phyloP scores from a whole-genome alignment of 1,140 invertebrate genomes.

The Vanessa atalanta region DNA sequence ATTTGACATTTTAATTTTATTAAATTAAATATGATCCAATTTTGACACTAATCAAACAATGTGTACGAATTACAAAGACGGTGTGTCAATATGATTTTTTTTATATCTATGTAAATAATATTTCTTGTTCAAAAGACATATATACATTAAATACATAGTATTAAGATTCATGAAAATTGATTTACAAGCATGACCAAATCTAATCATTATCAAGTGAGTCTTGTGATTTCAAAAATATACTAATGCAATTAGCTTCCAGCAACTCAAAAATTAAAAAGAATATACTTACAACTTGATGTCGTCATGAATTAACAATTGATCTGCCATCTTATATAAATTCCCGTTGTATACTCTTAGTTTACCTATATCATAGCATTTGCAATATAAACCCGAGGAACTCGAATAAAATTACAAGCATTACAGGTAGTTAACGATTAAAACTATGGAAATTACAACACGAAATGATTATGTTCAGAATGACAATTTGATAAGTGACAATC shows the following conservation, averaged over 20 bases:
- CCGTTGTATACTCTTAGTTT: slow-evolving; percentile 26
- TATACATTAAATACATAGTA: too few relatives aligned
- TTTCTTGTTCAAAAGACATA: too few relatives aligned
- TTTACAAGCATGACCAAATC: neutral
- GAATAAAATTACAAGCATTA: slow-evolving; percentile 21
- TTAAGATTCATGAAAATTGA: neutral
- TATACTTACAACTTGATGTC: slow-evolving; percentile 73
- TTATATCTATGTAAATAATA: too few relatives aligned
- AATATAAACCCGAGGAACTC: slow-evolving; percentile 12
- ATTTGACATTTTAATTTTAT: too few relatives aligned
- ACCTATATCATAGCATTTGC: slow-evolving; percentile 45
- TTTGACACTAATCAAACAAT: too few relatives aligned
- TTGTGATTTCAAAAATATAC: neutral
- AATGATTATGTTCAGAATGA: slow-evolving; percentile 7
- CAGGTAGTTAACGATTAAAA: slow-evolving; percentile 16
- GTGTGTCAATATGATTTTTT: too few relatives aligned
- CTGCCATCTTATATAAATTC: slow-evolving; percentile 62
- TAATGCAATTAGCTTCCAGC: slow-evolving; percentile 11
- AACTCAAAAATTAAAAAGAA: slow-evolving; percentile 14
- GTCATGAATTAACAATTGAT: slow-evolving; percentile 69
- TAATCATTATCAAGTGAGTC: neutral
- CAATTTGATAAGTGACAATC: neutral
- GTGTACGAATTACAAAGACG: too few relatives aligned
- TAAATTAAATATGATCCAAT: too few relatives aligned
- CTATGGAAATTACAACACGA: slow-evolving; percentile 15